Percentiles rank a stretch among this genome's conserved stretches.
phyloP scores from a whole-genome alignment of 2,797 vertebrate species.

The Acestrorhynchus altus region DNA sequence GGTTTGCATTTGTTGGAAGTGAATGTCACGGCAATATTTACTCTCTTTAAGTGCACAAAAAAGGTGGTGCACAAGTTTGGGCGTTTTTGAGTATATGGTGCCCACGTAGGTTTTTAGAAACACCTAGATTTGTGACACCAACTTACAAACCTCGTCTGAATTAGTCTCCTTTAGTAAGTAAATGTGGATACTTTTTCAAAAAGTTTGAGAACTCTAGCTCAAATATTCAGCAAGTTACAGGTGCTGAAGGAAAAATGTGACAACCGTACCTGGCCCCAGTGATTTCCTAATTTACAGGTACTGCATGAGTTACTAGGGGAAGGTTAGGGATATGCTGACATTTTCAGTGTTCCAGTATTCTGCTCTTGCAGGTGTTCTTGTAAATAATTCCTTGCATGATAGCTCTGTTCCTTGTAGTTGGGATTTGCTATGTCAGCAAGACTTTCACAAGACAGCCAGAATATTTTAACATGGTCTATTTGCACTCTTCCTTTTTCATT shows the following conservation, averaged over 20 bases:
- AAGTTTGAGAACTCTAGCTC: neutral
- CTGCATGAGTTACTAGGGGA: too few species aligned
- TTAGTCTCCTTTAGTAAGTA: neutral
- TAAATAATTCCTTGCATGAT: constrained; percentile 1
- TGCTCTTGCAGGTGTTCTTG: neutral
- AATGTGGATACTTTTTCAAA: constrained; percentile 6
- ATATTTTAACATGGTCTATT: neutral
- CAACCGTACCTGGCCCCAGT: too few species aligned
- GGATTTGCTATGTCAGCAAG: constrained; percentile 17
- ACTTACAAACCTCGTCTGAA: too few species aligned
- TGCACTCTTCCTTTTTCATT: neutral
- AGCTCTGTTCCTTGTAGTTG: neutral
- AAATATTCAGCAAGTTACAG: neutral
- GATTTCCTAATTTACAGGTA: too few species aligned
- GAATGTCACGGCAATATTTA: too few species aligned
- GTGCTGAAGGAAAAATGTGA: neutral
- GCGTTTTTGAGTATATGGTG: too few species aligned
- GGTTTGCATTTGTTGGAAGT: too few species aligned
- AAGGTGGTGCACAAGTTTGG: too few species aligned
- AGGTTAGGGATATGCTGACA: neutral
- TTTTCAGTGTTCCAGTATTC: neutral
- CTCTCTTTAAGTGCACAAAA: too few species aligned
- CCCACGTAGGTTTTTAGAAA: too few species aligned
- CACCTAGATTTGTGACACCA: too few species aligned
- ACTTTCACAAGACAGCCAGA: neutral